Evolutionary conservation across 2,888 invertebrate genomes (phyloP).

Genomic region (Trachelus tabidus): DNA sequence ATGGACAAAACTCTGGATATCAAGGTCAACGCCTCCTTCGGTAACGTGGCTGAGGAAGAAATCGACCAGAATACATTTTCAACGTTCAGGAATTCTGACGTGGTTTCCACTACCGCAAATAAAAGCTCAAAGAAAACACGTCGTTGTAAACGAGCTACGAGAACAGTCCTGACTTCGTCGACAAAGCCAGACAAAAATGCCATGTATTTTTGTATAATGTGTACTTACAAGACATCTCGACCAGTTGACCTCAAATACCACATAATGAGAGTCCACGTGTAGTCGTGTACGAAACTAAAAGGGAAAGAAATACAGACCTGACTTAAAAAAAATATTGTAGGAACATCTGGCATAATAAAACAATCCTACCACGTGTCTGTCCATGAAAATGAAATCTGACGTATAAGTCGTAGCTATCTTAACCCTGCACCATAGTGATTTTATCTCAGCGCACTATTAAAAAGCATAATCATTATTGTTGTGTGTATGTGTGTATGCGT

Average conservation of each 20-base stretch:
- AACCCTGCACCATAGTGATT: neutral
- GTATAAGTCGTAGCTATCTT: neutral
- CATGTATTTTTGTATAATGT: constrained; percentile 18
- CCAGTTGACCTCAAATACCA: constrained; percentile 12
- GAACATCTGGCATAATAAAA: neutral
- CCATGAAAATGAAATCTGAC: neutral
- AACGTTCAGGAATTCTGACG: neutral
- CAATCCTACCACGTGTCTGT: neutral
- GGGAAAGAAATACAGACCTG: neutral
- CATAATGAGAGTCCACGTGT: constrained; percentile 13
- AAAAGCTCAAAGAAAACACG: neutral
- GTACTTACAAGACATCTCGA: constrained; percentile 13
- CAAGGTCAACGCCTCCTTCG: too few relatives aligned
- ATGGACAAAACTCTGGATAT: neutral
- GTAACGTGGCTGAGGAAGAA: neutral
- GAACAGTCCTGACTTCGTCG: neutral
- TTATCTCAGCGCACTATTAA: neutral
- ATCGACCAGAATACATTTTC: neutral
- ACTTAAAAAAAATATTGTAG: neutral
- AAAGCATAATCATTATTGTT: neutral
- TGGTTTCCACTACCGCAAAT: neutral
- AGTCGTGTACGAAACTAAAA: neutral
- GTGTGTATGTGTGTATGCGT: neutral
- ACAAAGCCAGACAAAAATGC: constrained; percentile 6
- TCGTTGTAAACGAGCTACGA: neutral